A percentile compares a stretch with the other conserved stretches of the same genome.
These are phyloP conservation scores for Drosophila burlai DNA, from an alignment of 1,140 invertebrate species.

Conservation along the genomic window DNA sequence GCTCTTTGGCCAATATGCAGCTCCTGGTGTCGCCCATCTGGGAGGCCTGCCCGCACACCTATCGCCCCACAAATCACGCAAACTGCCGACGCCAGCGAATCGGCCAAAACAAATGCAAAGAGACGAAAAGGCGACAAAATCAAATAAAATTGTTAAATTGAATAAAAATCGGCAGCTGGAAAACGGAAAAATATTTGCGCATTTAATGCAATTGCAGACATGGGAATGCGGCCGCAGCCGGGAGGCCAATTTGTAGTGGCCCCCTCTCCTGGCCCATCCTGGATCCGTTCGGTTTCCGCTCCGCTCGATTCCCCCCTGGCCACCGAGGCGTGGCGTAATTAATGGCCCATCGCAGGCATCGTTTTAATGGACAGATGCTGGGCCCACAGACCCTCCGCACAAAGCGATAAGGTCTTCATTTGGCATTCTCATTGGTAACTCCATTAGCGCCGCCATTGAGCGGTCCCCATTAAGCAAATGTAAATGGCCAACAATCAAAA, in stretches of 20 bases:
- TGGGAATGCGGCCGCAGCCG: slow-evolving; percentile 35
- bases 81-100: slow-evolving; percentile 59
- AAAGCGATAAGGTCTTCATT: slow-evolving; percentile 55
- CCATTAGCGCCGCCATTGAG: slow-evolving; percentile 66
- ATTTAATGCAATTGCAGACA: slow-evolving; percentile 75
- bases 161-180: slow-evolving; percentile 79
- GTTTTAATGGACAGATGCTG: slow-evolving; percentile 65
- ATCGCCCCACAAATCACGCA: slow-evolving; percentile 32
- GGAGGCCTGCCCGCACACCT: slow-evolving; percentile 5
- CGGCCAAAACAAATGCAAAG: slow-evolving; percentile 47
- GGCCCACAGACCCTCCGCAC: slow-evolving; percentile 23
- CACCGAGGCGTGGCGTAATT: slow-evolving; percentile 64
- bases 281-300: slow-evolving; percentile 3
- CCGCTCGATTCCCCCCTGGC: slow-evolving; percentile 2
- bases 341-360: slow-evolving; percentile 63
- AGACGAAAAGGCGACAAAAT: slow-evolving; percentile 50
- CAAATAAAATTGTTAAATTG: slow-evolving; percentile 84
- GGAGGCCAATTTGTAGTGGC: slow-evolving; percentile 58
- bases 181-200: slow-evolving; percentile 72
- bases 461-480: slow-evolving; percentile 68
- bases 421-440: slow-evolving; percentile 59
- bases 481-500: slow-evolving; percentile 53
- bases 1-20: slow-evolving; percentile 3
- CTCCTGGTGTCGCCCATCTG: slow-evolving; percentile 2
- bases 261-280: background rate